A percentile compares a stretch with the other conserved stretches of the same genome.
Conservation (phyloP, 2,888 invertebrate genomes). For the Podabrus alpinus region DNA sequence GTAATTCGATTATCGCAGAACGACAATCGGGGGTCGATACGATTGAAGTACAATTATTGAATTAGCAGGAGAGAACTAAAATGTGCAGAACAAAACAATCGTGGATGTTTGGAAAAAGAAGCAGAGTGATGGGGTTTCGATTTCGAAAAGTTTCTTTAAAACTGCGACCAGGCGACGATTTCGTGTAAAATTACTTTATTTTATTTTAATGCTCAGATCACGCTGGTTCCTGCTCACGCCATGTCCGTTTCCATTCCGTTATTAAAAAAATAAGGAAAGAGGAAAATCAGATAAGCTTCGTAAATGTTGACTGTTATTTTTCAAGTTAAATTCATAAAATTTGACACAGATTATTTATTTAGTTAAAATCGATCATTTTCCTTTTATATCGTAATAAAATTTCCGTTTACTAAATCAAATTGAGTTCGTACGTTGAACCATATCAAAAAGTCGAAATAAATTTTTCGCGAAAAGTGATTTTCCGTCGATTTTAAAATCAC, state of each 20-base stretch:
- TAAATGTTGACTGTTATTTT: not conserved
- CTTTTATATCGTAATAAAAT: not conserved
- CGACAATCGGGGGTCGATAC: too few species aligned
- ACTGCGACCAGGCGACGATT: not conserved
- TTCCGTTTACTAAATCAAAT: not conserved
- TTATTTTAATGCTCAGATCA: not conserved
- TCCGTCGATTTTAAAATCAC: not conserved
- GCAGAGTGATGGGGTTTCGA: too few species aligned
- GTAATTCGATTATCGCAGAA: too few species aligned
- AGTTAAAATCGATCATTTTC: not conserved
- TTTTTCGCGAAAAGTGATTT: not conserved
- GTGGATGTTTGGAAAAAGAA: not conserved
- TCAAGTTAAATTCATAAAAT: not conserved
- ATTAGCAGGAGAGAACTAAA: too few species aligned
- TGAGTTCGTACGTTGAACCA: not conserved
- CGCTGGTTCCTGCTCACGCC: not conserved
- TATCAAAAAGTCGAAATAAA: not conserved
- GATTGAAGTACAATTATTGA: too few species aligned
- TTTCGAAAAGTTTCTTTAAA: not conserved
- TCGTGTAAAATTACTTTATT: not conserved
- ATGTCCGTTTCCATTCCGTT: not conserved
- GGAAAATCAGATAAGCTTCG: not conserved
- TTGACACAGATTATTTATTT: not conserved
- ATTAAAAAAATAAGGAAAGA: not conserved
- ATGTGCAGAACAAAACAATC: not conserved